These are phyloP conservation scores for Bombycilla garrulus DNA, from an alignment of 2,113 vertebrate genomes.

Conservation along the genomic window DNA sequence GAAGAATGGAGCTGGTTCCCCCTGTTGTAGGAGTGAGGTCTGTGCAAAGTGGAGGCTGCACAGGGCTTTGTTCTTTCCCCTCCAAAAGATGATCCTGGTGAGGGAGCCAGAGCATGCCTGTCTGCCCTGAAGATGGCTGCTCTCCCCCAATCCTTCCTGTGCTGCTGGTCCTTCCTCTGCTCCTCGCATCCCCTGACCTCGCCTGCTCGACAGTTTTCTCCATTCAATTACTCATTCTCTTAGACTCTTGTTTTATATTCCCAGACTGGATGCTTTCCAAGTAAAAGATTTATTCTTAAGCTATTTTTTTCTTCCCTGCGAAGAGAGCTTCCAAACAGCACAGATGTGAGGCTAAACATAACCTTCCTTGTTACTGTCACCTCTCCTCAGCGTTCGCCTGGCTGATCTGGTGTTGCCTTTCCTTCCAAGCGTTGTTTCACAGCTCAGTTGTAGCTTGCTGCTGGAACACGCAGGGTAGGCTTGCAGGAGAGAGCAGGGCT, in stretches of 20 bases:
- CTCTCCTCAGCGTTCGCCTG: background rate
- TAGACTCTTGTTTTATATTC: background rate
- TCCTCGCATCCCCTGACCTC: background rate
- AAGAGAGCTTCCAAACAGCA: constrained; percentile 11
- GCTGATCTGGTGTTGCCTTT: background rate
- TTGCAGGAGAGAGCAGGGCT: background rate
- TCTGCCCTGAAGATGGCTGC: background rate
- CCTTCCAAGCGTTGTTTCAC: background rate
- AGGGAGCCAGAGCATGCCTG: background rate
- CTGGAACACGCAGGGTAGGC: background rate
- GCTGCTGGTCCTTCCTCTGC: background rate
- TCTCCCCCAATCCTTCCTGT: background rate
- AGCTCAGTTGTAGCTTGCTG: background rate
- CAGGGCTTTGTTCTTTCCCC: background rate
- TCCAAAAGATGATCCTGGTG: background rate
- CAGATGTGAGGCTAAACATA: constrained; percentile 46
- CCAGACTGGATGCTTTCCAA: constrained; percentile 18
- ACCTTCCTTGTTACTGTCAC: constrained; percentile 43
- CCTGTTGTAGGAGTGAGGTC: background rate
- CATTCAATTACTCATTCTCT: background rate
- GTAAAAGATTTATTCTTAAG: constrained; percentile 28
- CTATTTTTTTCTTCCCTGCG: background rate
- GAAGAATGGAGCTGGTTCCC: background rate
- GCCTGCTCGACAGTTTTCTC: background rate
- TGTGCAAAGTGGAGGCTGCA: background rate